These are phyloP conservation scores for Epinephelus fuscoguttatus DNA, from an alignment of 2,113 vertebrate species.

Conservation along the genomic window DNA sequence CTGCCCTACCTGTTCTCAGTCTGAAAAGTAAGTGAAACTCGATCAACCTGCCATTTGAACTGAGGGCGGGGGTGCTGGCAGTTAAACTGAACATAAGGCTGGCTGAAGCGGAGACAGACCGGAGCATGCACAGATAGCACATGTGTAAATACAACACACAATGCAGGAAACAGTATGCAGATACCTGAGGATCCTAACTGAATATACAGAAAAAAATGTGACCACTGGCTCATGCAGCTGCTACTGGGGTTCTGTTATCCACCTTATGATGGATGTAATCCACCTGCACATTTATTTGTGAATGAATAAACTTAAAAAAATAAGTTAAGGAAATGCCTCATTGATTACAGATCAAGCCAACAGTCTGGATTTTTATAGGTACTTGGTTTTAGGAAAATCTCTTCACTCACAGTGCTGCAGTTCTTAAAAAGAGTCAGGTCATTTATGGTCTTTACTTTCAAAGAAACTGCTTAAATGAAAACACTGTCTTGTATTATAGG, in stretches of 20 bases:
- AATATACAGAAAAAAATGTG: conserved; percentile 8
- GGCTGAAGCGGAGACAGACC: conserved; percentile 3
- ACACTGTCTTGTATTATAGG: not conserved
- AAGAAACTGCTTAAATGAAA: not conserved
- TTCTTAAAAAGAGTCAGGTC: not conserved
- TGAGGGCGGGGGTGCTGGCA: not conserved
- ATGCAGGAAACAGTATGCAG: not conserved
- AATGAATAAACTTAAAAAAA: not conserved
- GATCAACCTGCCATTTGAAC: conserved; percentile 53
- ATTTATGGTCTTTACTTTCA: not conserved
- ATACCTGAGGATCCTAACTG: not conserved
- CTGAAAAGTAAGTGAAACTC: conserved; percentile 56
- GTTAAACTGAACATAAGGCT: conserved; percentile 48
- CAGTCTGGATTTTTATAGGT: too few species aligned
- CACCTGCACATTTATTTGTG: not conserved
- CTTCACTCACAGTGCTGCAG: not conserved
- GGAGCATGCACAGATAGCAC: not conserved
- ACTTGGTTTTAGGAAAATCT: not conserved
- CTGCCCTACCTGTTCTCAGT: conserved; percentile 70
- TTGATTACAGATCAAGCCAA: not conserved
- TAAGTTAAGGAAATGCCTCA: not conserved
- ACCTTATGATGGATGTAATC: not conserved
- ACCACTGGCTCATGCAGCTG: not conserved
- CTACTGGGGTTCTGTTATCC: not conserved
- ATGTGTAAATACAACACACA: conserved; percentile 35